These are phyloP conservation scores for Neopipo cinnamomea DNA, from an alignment of 2,113 vertebrate species.

Conservation along the genomic window DNA sequence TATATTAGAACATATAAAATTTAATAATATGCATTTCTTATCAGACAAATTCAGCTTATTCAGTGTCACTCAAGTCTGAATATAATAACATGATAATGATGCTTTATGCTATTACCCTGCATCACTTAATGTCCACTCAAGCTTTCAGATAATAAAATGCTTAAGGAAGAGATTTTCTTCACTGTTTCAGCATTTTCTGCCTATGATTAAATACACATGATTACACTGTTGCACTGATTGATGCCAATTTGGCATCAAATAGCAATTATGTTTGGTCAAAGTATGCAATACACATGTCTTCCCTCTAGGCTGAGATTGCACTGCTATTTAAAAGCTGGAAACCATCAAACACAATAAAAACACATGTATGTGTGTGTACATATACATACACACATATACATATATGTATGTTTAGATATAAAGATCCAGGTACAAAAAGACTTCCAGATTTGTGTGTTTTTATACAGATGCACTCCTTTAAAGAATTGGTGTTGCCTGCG, in stretches of 20 bases:
- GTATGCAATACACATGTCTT: background rate
- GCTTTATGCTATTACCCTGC: background rate
- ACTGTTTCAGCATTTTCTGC: background rate
- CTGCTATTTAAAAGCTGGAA: background rate
- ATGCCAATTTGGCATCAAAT: background rate
- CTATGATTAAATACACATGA: background rate
- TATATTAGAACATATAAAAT: background rate
- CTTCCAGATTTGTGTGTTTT: background rate
- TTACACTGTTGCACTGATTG: background rate
- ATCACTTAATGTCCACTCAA: background rate
- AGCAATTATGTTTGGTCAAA: background rate
- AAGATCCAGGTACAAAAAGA: background rate
- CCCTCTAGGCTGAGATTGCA: background rate
- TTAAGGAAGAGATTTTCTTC: background rate
- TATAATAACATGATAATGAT: background rate
- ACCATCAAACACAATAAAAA: background rate
- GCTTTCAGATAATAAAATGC: background rate
- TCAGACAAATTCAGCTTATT: background rate
- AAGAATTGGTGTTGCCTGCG: background rate
- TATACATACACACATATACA: background rate
- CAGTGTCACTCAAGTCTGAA: background rate
- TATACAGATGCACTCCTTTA: background rate
- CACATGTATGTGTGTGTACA: too few relatives aligned
- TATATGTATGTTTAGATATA: accelerated
- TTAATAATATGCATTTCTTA: background rate